Base-by-base conservation (phyloP, 2,888 invertebrate genomes). In the Dryobota labecula region DNA sequence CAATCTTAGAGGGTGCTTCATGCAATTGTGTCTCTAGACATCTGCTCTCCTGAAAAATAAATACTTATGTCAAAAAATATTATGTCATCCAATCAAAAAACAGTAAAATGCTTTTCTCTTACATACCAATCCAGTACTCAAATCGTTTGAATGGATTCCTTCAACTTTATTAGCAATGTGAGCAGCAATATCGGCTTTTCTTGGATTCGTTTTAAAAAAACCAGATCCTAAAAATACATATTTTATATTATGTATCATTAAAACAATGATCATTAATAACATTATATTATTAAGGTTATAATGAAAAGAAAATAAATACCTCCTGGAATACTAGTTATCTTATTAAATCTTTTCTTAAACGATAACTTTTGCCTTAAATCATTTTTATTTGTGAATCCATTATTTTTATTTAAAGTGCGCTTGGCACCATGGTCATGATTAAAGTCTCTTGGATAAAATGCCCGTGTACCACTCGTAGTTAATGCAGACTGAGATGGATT, bases 281-380 rank as follows among this genome's bases (percentile, higher is more conserved):
- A 65, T 58, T 54, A 66, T 33, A 24, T 11, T 24, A 54, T 11
- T 56, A 2, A 33, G 1, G 2, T 18, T 41, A 41, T 38, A 47
- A 27, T 41, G 47, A 51, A 51, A 51, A 30, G 4, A 57, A 27
- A 51, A 71, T 61, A 45, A 57, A 61, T 82, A 87, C 85, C 86
- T 87, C 45, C 47, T 33, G 38, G n/a, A 33, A 33, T 51, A 56
- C 30, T 38, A 61, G 36, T 24, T 79, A 62, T 63, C 49, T 73
- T 84, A 70, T 66, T 57, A 36, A 63, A 76, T 81, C 67, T 82
- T 74, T 77, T 84, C 73, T 80, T 88, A 43, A 79, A 82, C 58
- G 61, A 72, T 53, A 92, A 71, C 71, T 80, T 86, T 64, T 82
- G 79, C 33, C 92, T 85, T 64, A 91, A 82, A 80, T 91, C 91